phyloP scores from a whole-genome alignment of 2,113 vertebrate genomes.

The Natator depressus region DNA sequence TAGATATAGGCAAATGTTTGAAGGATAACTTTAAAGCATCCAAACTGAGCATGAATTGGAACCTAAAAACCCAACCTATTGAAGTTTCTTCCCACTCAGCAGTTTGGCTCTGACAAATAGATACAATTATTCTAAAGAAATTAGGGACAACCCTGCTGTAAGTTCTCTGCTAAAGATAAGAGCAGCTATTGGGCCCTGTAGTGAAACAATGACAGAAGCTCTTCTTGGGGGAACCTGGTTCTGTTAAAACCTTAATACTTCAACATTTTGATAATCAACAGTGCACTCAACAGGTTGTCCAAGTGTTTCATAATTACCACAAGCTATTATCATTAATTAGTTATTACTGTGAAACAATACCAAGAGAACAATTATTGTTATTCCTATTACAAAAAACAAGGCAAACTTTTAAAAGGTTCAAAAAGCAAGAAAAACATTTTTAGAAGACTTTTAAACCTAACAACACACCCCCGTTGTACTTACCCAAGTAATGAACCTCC shows the following conservation, averaged over 20 bases:
- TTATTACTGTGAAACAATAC: conserved; percentile 63
- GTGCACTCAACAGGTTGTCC: not conserved
- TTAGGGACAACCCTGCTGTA: conserved; percentile 41
- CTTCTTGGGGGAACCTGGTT: conserved; percentile 85
- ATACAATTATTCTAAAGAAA: conserved; percentile 24
- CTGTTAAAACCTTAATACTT: conserved; percentile 71
- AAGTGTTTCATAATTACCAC: conserved; percentile 36
- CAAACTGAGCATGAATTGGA: conserved; percentile 15
- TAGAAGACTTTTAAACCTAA: conserved; percentile 73
- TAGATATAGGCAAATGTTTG: conserved; percentile 2
- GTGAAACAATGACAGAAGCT: conserved; percentile 94
- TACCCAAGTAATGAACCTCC: conserved; percentile 82
- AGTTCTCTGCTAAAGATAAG: conserved; percentile 52
- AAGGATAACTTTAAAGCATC: not conserved
- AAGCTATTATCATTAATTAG: conserved; percentile 53
- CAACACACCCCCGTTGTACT: conserved; percentile 79
- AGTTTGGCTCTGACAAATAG: not conserved
- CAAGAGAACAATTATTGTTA: conserved; percentile 65
- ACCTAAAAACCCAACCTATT: not conserved
- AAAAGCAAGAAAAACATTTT: conserved; percentile 56
- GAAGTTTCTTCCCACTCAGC: not conserved
- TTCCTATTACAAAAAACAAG: conserved; percentile 62
- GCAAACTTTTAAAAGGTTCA: conserved; percentile 58
- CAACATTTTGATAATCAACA: conserved; percentile 48
- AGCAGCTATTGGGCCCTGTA: conserved; percentile 81